These are phyloP conservation scores for Chrysomela aeneicollis DNA, from an alignment of 2,888 invertebrate genomes.

Conservation along the genomic window DNA sequence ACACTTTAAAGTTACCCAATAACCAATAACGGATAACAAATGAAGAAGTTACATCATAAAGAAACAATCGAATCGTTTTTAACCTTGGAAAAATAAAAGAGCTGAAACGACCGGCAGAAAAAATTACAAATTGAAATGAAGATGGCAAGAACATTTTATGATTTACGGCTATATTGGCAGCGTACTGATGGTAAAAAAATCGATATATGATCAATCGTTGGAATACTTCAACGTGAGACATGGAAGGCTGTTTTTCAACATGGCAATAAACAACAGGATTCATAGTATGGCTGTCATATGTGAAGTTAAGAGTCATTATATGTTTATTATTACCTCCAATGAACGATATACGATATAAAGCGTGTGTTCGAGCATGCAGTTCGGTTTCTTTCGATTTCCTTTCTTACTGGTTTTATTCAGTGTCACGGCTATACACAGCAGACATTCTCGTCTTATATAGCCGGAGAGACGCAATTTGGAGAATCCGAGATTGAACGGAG, in stretches of 20 bases:
- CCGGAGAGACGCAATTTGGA: neutral
- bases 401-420: constrained; percentile 31
- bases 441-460: neutral
- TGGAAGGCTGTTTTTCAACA: constrained; percentile 54
- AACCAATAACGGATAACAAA: neutral
- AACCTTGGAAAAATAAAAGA: constrained; percentile 17
- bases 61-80: constrained; percentile 28
- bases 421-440: constrained; percentile 19
- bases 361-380: constrained; percentile 35
- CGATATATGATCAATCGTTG: constrained; percentile 56
- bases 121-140: constrained; percentile 38
- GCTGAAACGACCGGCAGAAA: constrained; percentile 21
- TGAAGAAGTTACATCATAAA: constrained; percentile 15
- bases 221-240: constrained; percentile 58
- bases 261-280: constrained; percentile 56
- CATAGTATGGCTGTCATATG: constrained; percentile 52
- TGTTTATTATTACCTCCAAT: constrained; percentile 42
- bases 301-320: constrained; percentile 41
- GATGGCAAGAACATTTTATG: constrained; percentile 41
- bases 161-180: constrained; percentile 43
- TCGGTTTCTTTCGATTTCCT: constrained; percentile 30
- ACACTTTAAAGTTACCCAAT: too few species aligned
- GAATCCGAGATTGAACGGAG: neutral
- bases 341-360: constrained; percentile 39
- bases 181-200: constrained; percentile 48